Base-by-base conservation (phyloP, 2,888 invertebrate species). In the Ectobius pallidus region DNA sequence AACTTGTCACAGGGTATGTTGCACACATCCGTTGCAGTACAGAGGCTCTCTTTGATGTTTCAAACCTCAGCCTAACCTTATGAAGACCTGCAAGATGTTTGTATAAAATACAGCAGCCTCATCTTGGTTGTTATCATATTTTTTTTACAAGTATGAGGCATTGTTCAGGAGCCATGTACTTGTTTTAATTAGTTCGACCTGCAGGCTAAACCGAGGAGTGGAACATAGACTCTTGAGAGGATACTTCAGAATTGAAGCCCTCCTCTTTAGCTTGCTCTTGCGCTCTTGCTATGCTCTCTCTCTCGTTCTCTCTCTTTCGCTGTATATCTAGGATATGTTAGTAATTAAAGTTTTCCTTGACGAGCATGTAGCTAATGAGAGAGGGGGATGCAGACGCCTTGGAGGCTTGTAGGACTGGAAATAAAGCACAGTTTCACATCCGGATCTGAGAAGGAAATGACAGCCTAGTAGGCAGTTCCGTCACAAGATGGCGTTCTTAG, bases 341-440 rank as follows among this genome's bases (percentile, higher is more conserved):
- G 65, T 65, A 65, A 65, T 65, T 65, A 65, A 65, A 25, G 44
- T 44, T 30, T 65, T 46, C 65, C 58, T 58, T 58, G 58, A 58
- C 9, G 58, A 58, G 58, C 32, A 30, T 30, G 27, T 25, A 30
- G 58, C 58, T 58, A 58, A 58, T 58, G 58, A 58, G 52, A 6
- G 9, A 52, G 58, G 30, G 58, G 58, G 58, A 25, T 58, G 58
- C n/a, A 30, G 30, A 58, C 58, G 27, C 30, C 16, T 22, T 30
- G 16, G 27, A 58, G 32, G 58, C 25, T 20, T 58, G 25, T 25
- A 6, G n/a, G 27, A 27, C 58, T 58, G 30, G 16, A 2, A 14
- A 27, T 58, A 9, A 14, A 1, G 16, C 3, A 25, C 30, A 46
- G 18, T 11, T 46, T 46, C 7, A 14, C 46, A 14, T 46, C 30